Conservation (phyloP, 1,140 invertebrate genomes). For the Argopecten irradians region DNA sequence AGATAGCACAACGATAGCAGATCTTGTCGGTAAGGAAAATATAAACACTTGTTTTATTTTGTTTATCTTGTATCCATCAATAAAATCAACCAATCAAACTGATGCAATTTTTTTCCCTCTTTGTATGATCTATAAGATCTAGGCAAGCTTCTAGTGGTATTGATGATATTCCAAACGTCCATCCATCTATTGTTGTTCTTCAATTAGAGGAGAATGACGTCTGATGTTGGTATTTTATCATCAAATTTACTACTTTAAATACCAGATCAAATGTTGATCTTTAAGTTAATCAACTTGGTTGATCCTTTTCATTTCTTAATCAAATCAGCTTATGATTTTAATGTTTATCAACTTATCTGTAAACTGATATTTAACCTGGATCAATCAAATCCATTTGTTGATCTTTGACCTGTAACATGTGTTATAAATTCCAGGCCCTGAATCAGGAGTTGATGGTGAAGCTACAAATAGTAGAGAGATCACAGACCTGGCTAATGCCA, state of each 20-base stretch:
- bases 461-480: conserved; percentile 72
- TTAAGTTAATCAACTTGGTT: neutral
- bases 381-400: neutral
- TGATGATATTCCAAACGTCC: neutral
- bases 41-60: neutral
- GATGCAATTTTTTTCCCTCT: neutral
- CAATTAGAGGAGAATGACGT: conserved; percentile 23
- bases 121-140: neutral
- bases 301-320: neutral
- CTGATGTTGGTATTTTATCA: neutral
- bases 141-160: neutral
- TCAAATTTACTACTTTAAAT: neutral
- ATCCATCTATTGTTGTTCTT: conserved; percentile 11
- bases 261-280: neutral
- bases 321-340: neutral
- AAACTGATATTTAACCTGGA: neutral
- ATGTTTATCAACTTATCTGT: neutral
- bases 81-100: neutral
- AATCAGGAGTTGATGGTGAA: conserved; percentile 71
- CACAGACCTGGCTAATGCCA: conserved; percentile 57
- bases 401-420: neutral
- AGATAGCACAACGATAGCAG: conserved; percentile 85
- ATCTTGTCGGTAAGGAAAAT: conserved; percentile 78
- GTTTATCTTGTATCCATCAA: neutral
- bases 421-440: conserved; percentile 54